These are phyloP conservation scores for Pitangus sulphuratus DNA, from an alignment of 2,797 vertebrate genomes.

Conservation along the genomic window DNA sequence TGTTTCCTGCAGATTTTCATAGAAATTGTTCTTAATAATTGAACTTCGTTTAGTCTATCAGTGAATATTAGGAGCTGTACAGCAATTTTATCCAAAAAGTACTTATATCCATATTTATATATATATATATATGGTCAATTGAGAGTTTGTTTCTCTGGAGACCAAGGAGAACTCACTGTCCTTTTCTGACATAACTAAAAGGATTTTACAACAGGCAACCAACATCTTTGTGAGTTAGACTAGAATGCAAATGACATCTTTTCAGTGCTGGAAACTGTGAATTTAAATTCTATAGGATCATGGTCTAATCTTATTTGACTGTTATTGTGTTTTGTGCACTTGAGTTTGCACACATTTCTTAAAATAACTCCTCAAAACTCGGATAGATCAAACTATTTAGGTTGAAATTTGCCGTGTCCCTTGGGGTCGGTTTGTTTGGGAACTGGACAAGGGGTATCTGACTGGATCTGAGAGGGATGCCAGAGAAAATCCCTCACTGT, in stretches of 20 bases:
- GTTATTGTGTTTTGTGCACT: background rate
- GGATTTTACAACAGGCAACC: slow-evolving; percentile 1
- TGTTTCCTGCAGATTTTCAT: background rate
- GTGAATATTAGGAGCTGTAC: background rate
- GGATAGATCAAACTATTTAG: rapidly evolving
- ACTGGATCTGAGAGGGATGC: background rate
- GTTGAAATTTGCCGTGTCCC: background rate
- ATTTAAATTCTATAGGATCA: background rate
- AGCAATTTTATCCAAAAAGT: background rate
- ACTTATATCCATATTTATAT: background rate
- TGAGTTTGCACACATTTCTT: background rate
- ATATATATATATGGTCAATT: background rate
- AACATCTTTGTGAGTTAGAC: background rate
- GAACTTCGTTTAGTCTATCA: background rate
- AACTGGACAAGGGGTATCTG: background rate
- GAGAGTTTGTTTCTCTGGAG: background rate
- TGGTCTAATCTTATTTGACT: background rate
- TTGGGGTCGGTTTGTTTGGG: background rate
- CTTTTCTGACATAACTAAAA: slow-evolving; percentile 9
- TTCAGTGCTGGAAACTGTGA: background rate
- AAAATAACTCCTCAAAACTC: background rate
- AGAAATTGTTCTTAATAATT: background rate
- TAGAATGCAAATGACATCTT: background rate
- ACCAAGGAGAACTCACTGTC: background rate
- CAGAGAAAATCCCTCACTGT: background rate